These are phyloP conservation scores for Pristionchus mayeri DNA, from an alignment of 2,888 invertebrate genomes.

Conservation along the genomic window DNA sequence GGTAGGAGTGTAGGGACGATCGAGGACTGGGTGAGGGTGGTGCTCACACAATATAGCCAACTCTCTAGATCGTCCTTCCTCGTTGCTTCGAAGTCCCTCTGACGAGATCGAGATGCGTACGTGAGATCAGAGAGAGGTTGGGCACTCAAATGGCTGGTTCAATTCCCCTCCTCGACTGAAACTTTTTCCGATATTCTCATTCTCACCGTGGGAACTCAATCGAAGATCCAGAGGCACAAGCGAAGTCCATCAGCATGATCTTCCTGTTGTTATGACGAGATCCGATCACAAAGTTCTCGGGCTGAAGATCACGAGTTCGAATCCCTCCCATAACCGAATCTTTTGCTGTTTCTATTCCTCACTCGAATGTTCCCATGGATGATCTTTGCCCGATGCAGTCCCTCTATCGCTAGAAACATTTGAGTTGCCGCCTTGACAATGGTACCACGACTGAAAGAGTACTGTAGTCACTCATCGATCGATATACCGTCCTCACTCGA, in stretches of 20 bases:
- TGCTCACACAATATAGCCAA: constrained; percentile 21
- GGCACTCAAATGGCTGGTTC: not conserved
- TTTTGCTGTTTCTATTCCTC: not conserved
- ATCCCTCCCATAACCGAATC: not conserved
- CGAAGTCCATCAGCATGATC: constrained; percentile 29
- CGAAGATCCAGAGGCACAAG: not conserved
- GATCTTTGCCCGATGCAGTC: constrained; percentile 27
- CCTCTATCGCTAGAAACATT: constrained; percentile 15
- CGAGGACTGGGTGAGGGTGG: too few relatives aligned
- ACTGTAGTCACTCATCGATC: not conserved
- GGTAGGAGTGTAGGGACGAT: too few relatives aligned
- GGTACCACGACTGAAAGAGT: not conserved
- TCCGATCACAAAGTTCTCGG: constrained; percentile 31
- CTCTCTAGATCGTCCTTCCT: constrained; percentile 35
- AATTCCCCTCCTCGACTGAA: too few relatives aligned
- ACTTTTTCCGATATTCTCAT: not conserved
- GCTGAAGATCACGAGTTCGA: not conserved
- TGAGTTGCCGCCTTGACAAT: constrained; percentile 7
- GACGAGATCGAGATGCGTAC: constrained; percentile 5
- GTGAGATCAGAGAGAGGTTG: not conserved
- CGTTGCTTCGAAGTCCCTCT: constrained; percentile 22
- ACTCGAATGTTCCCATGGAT: constrained; percentile 29
- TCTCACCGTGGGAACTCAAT: constrained; percentile 3
- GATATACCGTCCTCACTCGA: constrained; percentile 3
- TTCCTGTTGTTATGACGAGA: constrained; percentile 17